Conservation (phyloP, 1,140 invertebrate species). For the Oppia nitens region DNA sequence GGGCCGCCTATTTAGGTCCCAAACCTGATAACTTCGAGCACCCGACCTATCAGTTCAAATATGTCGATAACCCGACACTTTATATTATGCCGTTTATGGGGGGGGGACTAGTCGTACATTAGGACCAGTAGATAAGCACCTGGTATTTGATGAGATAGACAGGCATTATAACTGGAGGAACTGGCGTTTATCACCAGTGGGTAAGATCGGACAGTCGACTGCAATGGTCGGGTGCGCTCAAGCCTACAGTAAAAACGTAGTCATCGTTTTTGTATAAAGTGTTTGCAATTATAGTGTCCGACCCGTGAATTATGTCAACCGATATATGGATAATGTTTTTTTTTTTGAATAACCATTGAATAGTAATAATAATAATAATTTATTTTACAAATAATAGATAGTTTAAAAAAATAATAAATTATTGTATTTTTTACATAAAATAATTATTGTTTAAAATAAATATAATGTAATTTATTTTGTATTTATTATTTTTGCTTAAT, state of each 20-base stretch:
- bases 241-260: not conserved
- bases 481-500: too few species aligned
- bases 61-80: not conserved
- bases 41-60: not conserved
- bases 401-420: too few species aligned
- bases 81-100: not conserved
- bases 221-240: conserved; percentile 7
- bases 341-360: not conserved
- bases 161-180: not conserved
- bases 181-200: not conserved
- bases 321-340: not conserved
- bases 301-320: not conserved
- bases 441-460: too few species aligned
- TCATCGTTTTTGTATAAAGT: not conserved
- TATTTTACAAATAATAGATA: too few species aligned
- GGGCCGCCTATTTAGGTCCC: not conserved
- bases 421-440: too few species aligned
- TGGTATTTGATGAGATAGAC: not conserved
- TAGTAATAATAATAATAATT: too few species aligned
- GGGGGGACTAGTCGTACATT: not conserved
- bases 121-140: not conserved
- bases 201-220: conserved; percentile 9
- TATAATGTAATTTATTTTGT: too few species aligned
- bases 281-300: not conserved
- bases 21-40: not conserved